phyloP scores from a whole-genome alignment of 2,888 invertebrate species.

The Zaprionus lineosus region DNA sequence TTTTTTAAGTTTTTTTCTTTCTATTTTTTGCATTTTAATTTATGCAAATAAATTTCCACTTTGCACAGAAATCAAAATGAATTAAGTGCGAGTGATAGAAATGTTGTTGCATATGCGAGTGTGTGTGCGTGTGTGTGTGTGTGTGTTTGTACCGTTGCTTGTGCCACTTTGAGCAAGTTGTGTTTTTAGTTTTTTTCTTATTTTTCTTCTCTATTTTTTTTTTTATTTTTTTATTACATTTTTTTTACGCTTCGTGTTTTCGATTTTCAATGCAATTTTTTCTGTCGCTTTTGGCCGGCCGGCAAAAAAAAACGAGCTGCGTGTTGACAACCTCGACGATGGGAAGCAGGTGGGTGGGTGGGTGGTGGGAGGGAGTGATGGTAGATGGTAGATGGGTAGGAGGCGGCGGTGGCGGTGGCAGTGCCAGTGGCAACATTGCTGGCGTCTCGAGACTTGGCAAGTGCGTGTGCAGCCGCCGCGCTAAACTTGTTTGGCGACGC shows the following conservation, averaged over 20 bases:
- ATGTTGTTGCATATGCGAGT: constrained; percentile 48
- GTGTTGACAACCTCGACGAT: constrained; percentile 58
- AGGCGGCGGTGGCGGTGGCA: neutral
- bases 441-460: constrained; percentile 60
- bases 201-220: constrained; percentile 10
- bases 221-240: constrained; percentile 5
- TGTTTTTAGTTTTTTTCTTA: constrained; percentile 12
- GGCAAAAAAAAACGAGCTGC: constrained; percentile 58
- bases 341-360: neutral
- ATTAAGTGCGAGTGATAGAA: constrained; percentile 78
- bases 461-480: constrained; percentile 45
- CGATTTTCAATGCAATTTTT: constrained; percentile 73
- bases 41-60: constrained; percentile 81
- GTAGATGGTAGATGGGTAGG: constrained; percentile 11
- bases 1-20: constrained; percentile 15
- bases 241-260: constrained; percentile 50
- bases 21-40: constrained; percentile 63
- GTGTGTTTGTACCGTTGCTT: constrained; percentile 62
- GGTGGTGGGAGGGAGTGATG: neutral
- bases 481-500: constrained; percentile 65
- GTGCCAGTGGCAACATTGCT: constrained; percentile 16
- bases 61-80: constrained; percentile 77
- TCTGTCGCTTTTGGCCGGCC: constrained; percentile 61
- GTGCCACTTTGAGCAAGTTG: constrained; percentile 68
- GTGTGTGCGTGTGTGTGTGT: constrained; percentile 10